Base-by-base conservation (phyloP, 2,113 vertebrate species). In the Thunnus thynnus region DNA sequence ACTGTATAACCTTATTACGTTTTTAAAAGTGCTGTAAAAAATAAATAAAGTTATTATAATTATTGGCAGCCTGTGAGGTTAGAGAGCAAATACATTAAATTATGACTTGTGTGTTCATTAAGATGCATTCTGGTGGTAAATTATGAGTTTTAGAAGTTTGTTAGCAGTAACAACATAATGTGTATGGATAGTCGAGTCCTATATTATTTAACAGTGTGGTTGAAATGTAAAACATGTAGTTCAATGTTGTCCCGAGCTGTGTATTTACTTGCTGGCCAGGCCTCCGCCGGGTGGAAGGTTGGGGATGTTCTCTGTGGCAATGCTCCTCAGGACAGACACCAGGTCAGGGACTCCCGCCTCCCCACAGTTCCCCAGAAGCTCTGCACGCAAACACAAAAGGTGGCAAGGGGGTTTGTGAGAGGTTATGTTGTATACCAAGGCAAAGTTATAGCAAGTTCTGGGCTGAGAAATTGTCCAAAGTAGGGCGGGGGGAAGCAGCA, bases 281-380 rank as follows among this genome's bases (percentile, higher is more conserved):
- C 98, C 98, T 94, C 98, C 98, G 86, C 98, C 98, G 73, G 98
- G 98, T 89, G 98, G 98, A 89, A 99, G 96, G 93, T 99, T 97
- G 83, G 97, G 97, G 94, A 99, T 97, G 94, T 95, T 99, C 94
- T 99, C 98, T 86, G 97, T 95, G 89, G 97, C 97, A 88, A 99
- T 96, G 92, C 95, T 96, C 90, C 97, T 97, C 96, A 99, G 97
- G 89, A 99, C 96, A 86, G 98, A 97, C 92, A 97, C 96, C 95
- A 99, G 96, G 91, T 99, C 98, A 88, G 98, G 98, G 94, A 97
- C 94, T 88, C 97, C 97, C 73, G 97, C 96, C 74, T 99, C 98
- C 82, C 96, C 96, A 84, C 96, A 96, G 93, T 95, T 97, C 82
- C 95, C 95, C 95, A 99, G 96, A 77, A 99, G 97, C 94, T 99